Conservation (phyloP, 2,113 vertebrate species). For the Menidia beryllina region DNA sequence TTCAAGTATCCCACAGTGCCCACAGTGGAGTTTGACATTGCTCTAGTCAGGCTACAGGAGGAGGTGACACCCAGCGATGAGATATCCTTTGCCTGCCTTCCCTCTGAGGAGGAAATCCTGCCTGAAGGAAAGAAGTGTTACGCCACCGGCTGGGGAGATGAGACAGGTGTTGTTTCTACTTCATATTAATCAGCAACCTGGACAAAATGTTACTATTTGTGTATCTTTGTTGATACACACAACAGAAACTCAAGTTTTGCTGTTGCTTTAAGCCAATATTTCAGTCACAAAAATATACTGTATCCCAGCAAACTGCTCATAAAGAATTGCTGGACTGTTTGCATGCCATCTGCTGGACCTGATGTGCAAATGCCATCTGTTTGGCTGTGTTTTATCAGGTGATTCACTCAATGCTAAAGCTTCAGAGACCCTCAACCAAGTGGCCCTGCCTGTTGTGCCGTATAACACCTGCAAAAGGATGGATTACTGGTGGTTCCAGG, state of each 20-base stretch:
- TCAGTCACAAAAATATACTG: slow-evolving; percentile 3
- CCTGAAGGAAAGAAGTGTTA: slow-evolving; percentile 77
- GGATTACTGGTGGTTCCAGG: slow-evolving; percentile 86
- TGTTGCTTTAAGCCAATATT: not conserved
- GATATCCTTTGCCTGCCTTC: slow-evolving; percentile 80
- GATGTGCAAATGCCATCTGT: slow-evolving; percentile 11
- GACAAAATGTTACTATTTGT: not conserved
- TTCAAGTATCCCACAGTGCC: slow-evolving; percentile 83
- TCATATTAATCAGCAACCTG: slow-evolving; percentile 17
- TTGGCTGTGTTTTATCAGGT: slow-evolving; percentile 57
- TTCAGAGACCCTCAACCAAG: slow-evolving; percentile 81
- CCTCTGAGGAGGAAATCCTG: slow-evolving; percentile 76
- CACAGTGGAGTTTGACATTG: slow-evolving; percentile 83
- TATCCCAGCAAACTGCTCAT: not conserved
- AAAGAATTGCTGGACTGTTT: slow-evolving; percentile 14
- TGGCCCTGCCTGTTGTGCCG: slow-evolving; percentile 79
- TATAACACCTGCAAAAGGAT: slow-evolving; percentile 80
- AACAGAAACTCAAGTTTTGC: not conserved
- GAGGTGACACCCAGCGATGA: slow-evolving; percentile 63
- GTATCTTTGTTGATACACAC: not conserved
- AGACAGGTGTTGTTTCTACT: slow-evolving; percentile 67
- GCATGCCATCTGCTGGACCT: slow-evolving; percentile 61
- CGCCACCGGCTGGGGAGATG: slow-evolving; percentile 84
- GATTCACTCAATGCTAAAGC: slow-evolving; percentile 75
- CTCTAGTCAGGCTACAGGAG: slow-evolving; percentile 77